phyloP scores from a whole-genome alignment of 2,888 invertebrate genomes.

The Apodemia mormo region DNA sequence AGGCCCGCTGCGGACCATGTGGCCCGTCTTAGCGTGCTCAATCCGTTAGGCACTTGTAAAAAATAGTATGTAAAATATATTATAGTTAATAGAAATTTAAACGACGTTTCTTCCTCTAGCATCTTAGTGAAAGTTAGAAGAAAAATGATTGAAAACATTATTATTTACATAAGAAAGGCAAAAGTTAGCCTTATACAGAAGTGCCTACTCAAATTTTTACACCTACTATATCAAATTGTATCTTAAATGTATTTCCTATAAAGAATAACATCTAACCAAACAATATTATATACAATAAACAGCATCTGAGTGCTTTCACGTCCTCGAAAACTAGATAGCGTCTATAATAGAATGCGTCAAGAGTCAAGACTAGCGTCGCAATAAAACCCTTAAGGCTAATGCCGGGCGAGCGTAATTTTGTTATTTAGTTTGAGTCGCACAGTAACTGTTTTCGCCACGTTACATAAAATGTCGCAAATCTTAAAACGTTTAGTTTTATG shows the following conservation, averaged over 20 bases:
- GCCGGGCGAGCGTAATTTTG: background rate
- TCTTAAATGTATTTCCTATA: background rate
- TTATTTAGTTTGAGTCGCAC: background rate
- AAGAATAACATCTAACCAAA: background rate
- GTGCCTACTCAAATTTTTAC: background rate
- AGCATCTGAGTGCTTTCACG: slow-evolving; percentile 2
- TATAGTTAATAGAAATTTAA: too few species aligned
- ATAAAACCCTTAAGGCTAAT: slow-evolving; percentile 5
- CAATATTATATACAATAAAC: background rate
- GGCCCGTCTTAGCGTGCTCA: too few species aligned
- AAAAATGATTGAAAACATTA: background rate
- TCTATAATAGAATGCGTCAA: slow-evolving; percentile 7
- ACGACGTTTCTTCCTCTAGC: too few species aligned
- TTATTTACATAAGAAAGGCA: background rate
- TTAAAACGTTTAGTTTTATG: background rate
- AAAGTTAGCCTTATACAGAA: background rate
- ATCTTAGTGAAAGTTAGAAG: background rate
- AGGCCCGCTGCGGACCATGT: too few species aligned
- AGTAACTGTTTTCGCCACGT: background rate
- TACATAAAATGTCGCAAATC: background rate
- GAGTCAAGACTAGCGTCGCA: slow-evolving; percentile 6
- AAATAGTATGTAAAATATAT: background rate
- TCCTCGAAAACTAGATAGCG: slow-evolving; percentile 5
- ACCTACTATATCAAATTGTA: background rate
- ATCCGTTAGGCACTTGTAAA: too few species aligned